Evolutionary conservation across 1,140 invertebrate genomes (phyloP).

Genomic region (Anoplophora glabripennis): DNA sequence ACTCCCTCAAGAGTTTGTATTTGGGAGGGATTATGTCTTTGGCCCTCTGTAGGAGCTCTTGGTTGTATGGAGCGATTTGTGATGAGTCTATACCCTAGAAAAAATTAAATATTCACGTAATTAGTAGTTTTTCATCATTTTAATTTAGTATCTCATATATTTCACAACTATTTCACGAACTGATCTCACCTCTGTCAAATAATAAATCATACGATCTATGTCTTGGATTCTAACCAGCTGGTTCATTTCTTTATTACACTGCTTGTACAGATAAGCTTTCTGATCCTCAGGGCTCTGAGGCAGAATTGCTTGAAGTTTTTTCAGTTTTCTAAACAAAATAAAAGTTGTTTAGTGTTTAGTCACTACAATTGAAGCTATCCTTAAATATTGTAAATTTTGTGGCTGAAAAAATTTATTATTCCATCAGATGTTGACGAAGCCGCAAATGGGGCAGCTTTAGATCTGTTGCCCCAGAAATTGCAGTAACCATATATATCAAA

Average conservation of each 20-base stretch:
- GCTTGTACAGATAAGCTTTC: conserved; percentile 42
- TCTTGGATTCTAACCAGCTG: conserved; percentile 42
- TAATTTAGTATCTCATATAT: background rate
- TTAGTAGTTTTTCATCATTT: background rate
- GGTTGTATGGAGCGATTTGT: conserved; percentile 48
- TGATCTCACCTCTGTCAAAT: conserved; percentile 48
- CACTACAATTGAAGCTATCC: too few species aligned
- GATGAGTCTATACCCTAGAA: conserved; percentile 48
- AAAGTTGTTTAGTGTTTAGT: too few species aligned
- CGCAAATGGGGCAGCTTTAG: too few species aligned
- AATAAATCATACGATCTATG: conserved; percentile 50
- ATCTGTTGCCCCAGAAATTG: too few species aligned
- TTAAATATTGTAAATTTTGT: too few species aligned
- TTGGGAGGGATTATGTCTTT: conserved; percentile 34
- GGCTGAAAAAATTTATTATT: too few species aligned
- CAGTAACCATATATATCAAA: background rate
- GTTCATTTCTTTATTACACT: conserved; percentile 39
- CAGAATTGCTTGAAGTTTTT: conserved; percentile 48
- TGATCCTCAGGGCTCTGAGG: conserved; percentile 56
- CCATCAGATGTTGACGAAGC: background rate
- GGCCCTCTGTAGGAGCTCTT: conserved; percentile 37
- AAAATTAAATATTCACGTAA: background rate
- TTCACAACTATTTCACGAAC: background rate
- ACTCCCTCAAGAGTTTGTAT: conserved; percentile 42
- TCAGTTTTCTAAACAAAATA: conserved; percentile 40